Base-by-base conservation (phyloP, 2,113 vertebrate genomes). In the Cavia porcellus region DNA sequence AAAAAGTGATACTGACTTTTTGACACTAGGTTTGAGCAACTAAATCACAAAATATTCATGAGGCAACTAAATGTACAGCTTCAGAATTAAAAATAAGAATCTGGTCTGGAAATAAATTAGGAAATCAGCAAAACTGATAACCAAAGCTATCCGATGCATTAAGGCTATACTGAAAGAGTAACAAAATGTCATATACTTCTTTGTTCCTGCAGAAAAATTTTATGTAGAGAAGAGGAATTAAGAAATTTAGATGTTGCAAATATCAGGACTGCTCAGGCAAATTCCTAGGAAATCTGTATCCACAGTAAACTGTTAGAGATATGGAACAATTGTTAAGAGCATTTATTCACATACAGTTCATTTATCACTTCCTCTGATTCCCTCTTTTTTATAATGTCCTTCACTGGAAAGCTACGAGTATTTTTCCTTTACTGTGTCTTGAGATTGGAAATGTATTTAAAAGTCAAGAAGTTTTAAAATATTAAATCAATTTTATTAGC, bases 111-210 rank as follows among this genome's bases (percentile, higher is more conserved):
- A 47, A 95, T 91, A 94, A 81, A 90, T 81, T 77, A 82, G 20
- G 20, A 90, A 90, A 86, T 84, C 50, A 84, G n/a, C 25, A 38
- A 96, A 87, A 95, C 81, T 93, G 42, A 91, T 94, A 94, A 89
- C 5, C 35, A 82, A 62, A 86, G 38, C 47, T 79, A 13, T 85
- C 50, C 19, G 20, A 70, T 35, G 13, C 11, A 64, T 50, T 50
- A 47, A 81, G 24, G 20, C 38, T 77, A 57, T 89, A 75, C 35
- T 59, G 28, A 47, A 70, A 96, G 59, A 66, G 6, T 55, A 61
- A 88, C 74, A 30, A 89, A 86, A 94, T 35, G 35, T 20, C 15
- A 74, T 57, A 50, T 3, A 1, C 81, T 75, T 96, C 25, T 91
- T 92, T 95, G 52, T 35, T 92, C 38, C 83, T 92, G 19, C 19